Evolutionary conservation across 2,797 vertebrate species (phyloP).

Genomic region (Aythya fuligula): DNA sequence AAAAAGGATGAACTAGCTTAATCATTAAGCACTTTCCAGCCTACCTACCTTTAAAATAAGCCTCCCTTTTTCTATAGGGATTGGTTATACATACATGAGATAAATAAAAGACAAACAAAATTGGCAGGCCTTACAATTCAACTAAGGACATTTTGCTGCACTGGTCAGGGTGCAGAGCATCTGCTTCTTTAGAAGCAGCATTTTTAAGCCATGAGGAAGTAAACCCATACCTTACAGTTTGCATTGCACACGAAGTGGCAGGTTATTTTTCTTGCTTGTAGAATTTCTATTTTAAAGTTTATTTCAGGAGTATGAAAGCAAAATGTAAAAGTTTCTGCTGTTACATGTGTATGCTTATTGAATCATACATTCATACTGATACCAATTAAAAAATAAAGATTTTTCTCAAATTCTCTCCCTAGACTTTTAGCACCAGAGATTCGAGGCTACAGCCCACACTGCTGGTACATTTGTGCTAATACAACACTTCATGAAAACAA

Average conservation of each 20-base stretch:
- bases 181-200: slow-evolving; percentile 80
- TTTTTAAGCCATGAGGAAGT: slow-evolving; percentile 84
- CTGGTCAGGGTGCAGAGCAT: slow-evolving; percentile 85
- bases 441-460: not conserved
- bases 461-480: not conserved
- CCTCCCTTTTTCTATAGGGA: slow-evolving; percentile 69
- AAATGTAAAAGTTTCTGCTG: slow-evolving; percentile 98
- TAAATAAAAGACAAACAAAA: slow-evolving; percentile 56
- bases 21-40: not conserved
- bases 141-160: slow-evolving; percentile 81
- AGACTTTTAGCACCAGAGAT: not conserved
- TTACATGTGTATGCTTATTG: slow-evolving; percentile 98
- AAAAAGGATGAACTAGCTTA: not conserved
- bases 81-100: not conserved
- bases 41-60: slow-evolving; percentile 9
- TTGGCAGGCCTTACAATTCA: slow-evolving; percentile 92
- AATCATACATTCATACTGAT: slow-evolving; percentile 94
- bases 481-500: not conserved
- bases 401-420: slow-evolving; percentile 89
- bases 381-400: slow-evolving; percentile 88
- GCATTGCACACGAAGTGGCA: slow-evolving; percentile 92
- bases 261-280: slow-evolving; percentile 96
- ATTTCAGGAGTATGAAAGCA: slow-evolving; percentile 81
- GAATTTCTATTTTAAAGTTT: slow-evolving; percentile 79
- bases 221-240: slow-evolving; percentile 84